Percentiles rank a stretch among this genome's conserved stretches.
Conservation (phyloP, 1,140 invertebrate species). For the Drosophila pallidifrons region DNA sequence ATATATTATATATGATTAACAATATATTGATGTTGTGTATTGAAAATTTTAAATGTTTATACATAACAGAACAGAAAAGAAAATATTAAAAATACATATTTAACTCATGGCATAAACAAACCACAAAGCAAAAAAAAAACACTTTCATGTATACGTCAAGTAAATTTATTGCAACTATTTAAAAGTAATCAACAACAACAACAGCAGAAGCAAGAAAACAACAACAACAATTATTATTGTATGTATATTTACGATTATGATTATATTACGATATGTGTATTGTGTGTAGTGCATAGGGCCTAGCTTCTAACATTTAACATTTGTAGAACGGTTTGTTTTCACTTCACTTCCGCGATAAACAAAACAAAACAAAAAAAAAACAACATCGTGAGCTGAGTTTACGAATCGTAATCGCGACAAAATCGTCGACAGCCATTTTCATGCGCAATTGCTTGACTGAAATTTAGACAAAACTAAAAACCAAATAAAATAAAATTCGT, state of each 20-base stretch:
- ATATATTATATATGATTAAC: slow-evolving; percentile 73
- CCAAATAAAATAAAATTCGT: slow-evolving; percentile 26
- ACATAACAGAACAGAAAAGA: slow-evolving; percentile 57
- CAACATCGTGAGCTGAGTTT: slow-evolving; percentile 15
- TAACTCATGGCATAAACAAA: slow-evolving; percentile 60
- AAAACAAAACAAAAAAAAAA: too few relatives aligned
- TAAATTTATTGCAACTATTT: slow-evolving; percentile 73
- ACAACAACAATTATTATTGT: slow-evolving; percentile 27
- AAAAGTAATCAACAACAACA: slow-evolving; percentile 40
- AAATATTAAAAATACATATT: slow-evolving; percentile 54
- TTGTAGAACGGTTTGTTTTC: slow-evolving; percentile 45
- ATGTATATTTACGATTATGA: slow-evolving; percentile 54
- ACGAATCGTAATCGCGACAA: slow-evolving; percentile 22
- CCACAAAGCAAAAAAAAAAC: slow-evolving; percentile 47
- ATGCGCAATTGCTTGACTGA: slow-evolving; percentile 78
- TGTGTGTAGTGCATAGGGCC: slow-evolving; percentile 67
- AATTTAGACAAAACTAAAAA: slow-evolving; percentile 46
- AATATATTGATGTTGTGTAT: slow-evolving; percentile 83
- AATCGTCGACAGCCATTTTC: slow-evolving; percentile 37
- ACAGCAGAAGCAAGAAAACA: slow-evolving; percentile 28
- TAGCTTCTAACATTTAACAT: slow-evolving; percentile 36
- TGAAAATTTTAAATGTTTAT: slow-evolving; percentile 82
- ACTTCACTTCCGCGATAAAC: not conserved
- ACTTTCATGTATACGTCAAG: slow-evolving; percentile 79
- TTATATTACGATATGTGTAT: slow-evolving; percentile 46